These are phyloP conservation scores for Brenthis daphne DNA, from an alignment of 2,888 invertebrate genomes.

Conservation along the genomic window DNA sequence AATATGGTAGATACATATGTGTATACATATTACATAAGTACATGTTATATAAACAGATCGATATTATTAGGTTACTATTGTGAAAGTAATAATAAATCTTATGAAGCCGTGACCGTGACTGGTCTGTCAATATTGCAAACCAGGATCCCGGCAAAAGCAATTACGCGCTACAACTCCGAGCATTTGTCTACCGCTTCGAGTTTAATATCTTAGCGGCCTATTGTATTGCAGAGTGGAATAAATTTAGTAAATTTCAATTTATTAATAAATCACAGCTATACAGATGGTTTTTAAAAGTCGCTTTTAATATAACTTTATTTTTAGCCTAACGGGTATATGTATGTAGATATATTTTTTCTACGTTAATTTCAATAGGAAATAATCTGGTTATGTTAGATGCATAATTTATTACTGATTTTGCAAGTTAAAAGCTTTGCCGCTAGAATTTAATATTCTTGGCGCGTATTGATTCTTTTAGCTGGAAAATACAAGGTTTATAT, in stretches of 20 bases:
- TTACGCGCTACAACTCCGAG: constrained; percentile 21
- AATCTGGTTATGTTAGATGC: too few relatives aligned
- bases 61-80: background rate
- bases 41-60: background rate
- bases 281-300: too few relatives aligned
- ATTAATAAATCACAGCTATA: too few relatives aligned
- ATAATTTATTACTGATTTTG: too few relatives aligned
- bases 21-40: too few relatives aligned
- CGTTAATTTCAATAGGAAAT: too few relatives aligned
- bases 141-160: constrained; percentile 28
- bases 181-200: constrained; percentile 8
- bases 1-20: too few relatives aligned
- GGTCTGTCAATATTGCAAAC: constrained; percentile 25
- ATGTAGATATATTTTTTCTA: too few relatives aligned
- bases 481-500: constrained; percentile 7
- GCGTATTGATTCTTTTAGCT: constrained; percentile 20
- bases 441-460: constrained; percentile 22
- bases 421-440: constrained; percentile 1
- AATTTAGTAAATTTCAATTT: too few relatives aligned
- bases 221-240: constrained; percentile 1
- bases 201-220: constrained; percentile 1
- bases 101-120: constrained; percentile 24
- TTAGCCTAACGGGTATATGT: too few relatives aligned
- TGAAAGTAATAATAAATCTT: constrained; percentile 22
- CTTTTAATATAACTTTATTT: too few relatives aligned